Evolutionary conservation across 2,797 vertebrate species (phyloP).

Genomic region (Leucoraja ocellata): DNA sequence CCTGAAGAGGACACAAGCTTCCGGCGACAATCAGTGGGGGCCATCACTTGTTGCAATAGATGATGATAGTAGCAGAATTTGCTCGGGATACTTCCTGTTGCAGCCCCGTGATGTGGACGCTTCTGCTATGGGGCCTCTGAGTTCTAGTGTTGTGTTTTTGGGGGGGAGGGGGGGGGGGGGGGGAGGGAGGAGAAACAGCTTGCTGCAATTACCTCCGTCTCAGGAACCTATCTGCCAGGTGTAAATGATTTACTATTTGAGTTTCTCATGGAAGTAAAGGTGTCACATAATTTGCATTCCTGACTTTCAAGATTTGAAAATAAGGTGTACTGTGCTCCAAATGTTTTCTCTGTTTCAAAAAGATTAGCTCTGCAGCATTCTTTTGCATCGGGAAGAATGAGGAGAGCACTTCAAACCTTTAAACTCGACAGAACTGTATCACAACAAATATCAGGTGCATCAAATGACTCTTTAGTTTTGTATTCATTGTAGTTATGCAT

Average conservation of each 20-base stretch:
- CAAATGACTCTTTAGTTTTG: not conserved
- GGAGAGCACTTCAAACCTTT: not conserved
- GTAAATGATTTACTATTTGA: not conserved
- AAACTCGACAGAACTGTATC: not conserved
- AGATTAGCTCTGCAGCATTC: not conserved
- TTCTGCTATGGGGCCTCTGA: no score
- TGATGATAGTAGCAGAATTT: no score
- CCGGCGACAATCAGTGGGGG: no score
- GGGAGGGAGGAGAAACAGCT: not conserved
- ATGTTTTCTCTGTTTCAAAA: not conserved
- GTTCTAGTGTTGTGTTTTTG: no score
- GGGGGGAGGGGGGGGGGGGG: no score
- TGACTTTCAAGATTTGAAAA: not conserved
- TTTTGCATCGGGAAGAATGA: not conserved
- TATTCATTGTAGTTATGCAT: not conserved
- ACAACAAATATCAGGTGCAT: not conserved
- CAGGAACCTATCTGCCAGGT: not conserved
- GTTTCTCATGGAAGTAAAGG: not conserved
- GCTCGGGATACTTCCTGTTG: no score
- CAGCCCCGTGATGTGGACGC: no score
- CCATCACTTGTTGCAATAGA: no score
- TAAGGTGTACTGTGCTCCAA: not conserved
- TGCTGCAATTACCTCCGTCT: not conserved
- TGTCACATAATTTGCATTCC: not conserved
- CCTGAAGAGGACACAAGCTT: no score